Evolutionary conservation across 2,113 vertebrate genomes (phyloP).

Genomic region (Eudorcas thomsonii): DNA sequence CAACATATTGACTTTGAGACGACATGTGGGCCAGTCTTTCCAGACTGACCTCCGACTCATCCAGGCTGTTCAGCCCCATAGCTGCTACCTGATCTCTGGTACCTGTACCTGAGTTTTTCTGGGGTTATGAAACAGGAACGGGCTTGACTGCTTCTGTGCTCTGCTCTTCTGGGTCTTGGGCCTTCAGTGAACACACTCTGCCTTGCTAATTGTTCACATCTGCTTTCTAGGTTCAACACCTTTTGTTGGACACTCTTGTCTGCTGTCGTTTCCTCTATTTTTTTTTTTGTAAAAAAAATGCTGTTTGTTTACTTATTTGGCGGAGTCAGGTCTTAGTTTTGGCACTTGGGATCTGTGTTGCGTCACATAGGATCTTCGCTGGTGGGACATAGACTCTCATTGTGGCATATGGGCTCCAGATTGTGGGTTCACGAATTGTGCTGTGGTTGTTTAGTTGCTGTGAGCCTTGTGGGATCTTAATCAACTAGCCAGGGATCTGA

Average conservation of each 20-base stretch:
- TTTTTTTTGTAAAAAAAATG: neutral
- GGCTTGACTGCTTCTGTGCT: neutral
- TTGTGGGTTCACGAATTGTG: fast-evolving
- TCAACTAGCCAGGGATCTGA: neutral
- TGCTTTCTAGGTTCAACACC: too few species aligned
- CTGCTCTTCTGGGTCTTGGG: too few species aligned
- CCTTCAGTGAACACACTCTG: neutral
- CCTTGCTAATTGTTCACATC: neutral
- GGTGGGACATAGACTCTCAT: neutral
- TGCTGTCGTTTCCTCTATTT: neutral
- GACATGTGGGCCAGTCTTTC: neutral
- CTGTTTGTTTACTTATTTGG: neutral
- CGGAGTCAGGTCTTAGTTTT: fast-evolving
- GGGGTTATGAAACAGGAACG: neutral
- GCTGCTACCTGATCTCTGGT: neutral
- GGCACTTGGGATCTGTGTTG: neutral
- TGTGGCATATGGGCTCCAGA: neutral
- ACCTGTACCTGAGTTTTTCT: neutral
- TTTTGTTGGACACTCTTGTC: neutral
- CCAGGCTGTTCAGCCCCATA: neutral
- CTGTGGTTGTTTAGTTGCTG: neutral
- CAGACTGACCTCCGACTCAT: neutral
- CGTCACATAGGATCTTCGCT: neutral
- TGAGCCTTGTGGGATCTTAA: neutral
- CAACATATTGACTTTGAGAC: neutral